Conservation (phyloP, 1,140 invertebrate species). For the Wasmannia auropunctata region DNA sequence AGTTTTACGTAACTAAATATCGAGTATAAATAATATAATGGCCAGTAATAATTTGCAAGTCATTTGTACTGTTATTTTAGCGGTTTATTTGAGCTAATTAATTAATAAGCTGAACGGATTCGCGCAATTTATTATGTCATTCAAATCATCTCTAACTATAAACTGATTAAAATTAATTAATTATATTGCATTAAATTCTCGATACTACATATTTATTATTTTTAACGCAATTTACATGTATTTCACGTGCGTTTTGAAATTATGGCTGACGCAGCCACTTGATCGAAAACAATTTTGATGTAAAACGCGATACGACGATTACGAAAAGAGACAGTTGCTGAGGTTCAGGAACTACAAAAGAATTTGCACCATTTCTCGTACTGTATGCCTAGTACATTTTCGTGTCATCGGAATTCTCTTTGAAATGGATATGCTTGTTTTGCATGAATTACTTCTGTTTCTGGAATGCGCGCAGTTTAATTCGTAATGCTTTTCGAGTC, state of each 20-base stretch:
- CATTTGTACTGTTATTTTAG: neutral
- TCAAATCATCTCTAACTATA: neutral
- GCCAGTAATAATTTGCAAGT: neutral
- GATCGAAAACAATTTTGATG: neutral
- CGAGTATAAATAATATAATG: neutral
- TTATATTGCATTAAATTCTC: neutral
- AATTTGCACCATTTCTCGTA: neutral
- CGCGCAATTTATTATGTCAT: neutral
- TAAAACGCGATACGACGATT: neutral
- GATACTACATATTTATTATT: neutral
- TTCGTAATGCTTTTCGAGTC: slow-evolving; percentile 34
- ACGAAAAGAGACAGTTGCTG: neutral
- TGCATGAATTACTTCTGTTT: slow-evolving; percentile 10
- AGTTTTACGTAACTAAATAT: neutral
- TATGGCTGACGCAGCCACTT: neutral
- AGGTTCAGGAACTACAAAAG: neutral
- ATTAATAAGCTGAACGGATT: neutral
- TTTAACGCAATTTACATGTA: neutral
- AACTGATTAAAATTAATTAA: slow-evolving; percentile 3
- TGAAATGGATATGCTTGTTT: neutral
- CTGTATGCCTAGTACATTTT: neutral
- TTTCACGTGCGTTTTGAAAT: neutral
- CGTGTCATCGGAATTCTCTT: neutral
- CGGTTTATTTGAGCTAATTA: neutral
- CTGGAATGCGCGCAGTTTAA: slow-evolving; percentile 8